Base-by-base conservation (phyloP, 2,113 vertebrate genomes). In the Oostethus manadensis region DNA sequence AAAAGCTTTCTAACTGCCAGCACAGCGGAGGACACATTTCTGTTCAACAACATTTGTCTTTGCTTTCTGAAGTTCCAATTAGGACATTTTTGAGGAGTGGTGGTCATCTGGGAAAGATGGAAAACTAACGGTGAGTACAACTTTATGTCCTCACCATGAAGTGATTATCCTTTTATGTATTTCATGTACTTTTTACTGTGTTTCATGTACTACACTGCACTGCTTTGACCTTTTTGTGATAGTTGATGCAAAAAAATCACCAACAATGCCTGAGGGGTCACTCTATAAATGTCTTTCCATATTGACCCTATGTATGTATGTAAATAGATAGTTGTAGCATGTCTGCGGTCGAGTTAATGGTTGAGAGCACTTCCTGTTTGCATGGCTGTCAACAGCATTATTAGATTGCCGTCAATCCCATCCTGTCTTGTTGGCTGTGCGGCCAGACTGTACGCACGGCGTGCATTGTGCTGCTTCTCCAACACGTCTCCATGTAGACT, bases 401-500 rank as follows among this genome's bases (percentile, higher is more conserved):
- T 84, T 82, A 85, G 83, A 85, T 84, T 83, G 60, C 59, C 68
- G 56, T 60, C 78, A 84, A 79, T 84, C 81, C 84, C 74, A 77
- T 66, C 35, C 33, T 47, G 59, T 57, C 18, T 59, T 76, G 68
- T 73, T 64, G 68, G 62, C 48, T 35, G 33, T 54, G 38, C 23
- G 38, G 55, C 44, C 15, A 29, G 63, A 49, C 29, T 20, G 45
- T 45, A 44, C 10, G 33, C 21, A 50, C 15, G 18, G 33, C 18
- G 51, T 2, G 51, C 44, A 54, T 43, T 51, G 16, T 56, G 50
- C 15, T 43, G 56, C 33, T 40, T 54, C 18, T 49, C 16, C 33
- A 42, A 64, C 3, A 40, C 35, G 20, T 42, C 35, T 55, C 20
- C 10, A 20, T 38, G 53, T 15, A 21, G 53, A 42, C 35, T 38